These are phyloP conservation scores for Drosophila neutralis DNA, from an alignment of 2,888 invertebrate genomes.

Conservation along the genomic window DNA sequence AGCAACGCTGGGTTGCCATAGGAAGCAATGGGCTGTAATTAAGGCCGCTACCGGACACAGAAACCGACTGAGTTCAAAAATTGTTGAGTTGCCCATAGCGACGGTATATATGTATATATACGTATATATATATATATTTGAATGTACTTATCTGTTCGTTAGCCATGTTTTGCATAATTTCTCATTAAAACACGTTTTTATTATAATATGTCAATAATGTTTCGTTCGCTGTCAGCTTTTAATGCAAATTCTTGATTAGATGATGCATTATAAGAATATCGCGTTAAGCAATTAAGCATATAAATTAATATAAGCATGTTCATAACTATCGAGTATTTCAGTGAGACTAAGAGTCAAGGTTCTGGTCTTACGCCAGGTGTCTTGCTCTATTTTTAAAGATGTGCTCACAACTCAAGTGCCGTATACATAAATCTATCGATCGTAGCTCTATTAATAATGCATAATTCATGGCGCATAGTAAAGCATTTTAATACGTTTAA, in stretches of 20 bases:
- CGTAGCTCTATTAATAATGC: slow-evolving; percentile 66
- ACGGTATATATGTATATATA: neutral
- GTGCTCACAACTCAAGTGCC: slow-evolving; percentile 58
- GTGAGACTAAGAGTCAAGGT: slow-evolving; percentile 17
- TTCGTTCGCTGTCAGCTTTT: slow-evolving; percentile 47
- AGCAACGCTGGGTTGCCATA: slow-evolving; percentile 29
- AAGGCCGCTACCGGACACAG: slow-evolving; percentile 77
- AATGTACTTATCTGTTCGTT: slow-evolving; percentile 10
- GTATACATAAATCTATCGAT: neutral
- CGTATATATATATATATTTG: neutral
- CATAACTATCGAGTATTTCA: slow-evolving; percentile 28
- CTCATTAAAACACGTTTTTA: slow-evolving; percentile 78
- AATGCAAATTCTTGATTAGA: slow-evolving; percentile 70
- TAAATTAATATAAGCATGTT: slow-evolving; percentile 74
- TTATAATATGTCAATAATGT: slow-evolving; percentile 76
- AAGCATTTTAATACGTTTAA: slow-evolving; percentile 62
- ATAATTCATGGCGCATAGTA: slow-evolving; percentile 66
- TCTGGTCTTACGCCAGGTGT: slow-evolving; percentile 48
- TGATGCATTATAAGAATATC: slow-evolving; percentile 48
- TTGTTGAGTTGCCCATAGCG: slow-evolving; percentile 42
- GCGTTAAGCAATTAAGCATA: slow-evolving; percentile 49
- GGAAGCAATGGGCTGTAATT: slow-evolving; percentile 62
- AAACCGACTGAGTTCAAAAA: slow-evolving; percentile 27
- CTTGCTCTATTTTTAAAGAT: slow-evolving; percentile 81
- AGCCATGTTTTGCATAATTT: slow-evolving; percentile 71